A percentile compares a stretch with the other conserved stretches of the same genome.
These are phyloP conservation scores for Argentina silus DNA, from an alignment of 2,797 vertebrate species.

Conservation along the genomic window DNA sequence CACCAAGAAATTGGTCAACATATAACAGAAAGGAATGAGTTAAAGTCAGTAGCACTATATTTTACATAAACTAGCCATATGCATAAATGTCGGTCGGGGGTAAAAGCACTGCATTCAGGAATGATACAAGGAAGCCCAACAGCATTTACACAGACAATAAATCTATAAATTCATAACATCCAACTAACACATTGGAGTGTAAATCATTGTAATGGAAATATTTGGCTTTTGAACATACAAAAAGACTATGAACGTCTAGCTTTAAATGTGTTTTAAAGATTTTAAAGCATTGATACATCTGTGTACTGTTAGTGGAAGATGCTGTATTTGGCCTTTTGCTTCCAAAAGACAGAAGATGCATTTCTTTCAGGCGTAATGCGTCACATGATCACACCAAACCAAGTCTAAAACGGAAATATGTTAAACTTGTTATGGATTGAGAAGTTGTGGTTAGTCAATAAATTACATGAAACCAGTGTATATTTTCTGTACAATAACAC, in stretches of 20 bases:
- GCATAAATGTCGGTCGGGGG: constrained; percentile 51
- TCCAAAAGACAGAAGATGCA: constrained; percentile 8
- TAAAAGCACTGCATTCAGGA: constrained; percentile 57
- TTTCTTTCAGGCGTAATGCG: constrained; percentile 16
- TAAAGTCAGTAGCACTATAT: constrained; percentile 73
- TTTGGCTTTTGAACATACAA: constrained; percentile 44
- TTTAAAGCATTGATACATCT: constrained; percentile 33
- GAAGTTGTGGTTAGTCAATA: constrained; percentile 55
- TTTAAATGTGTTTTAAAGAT: constrained; percentile 69
- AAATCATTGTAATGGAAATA: constrained; percentile 9
- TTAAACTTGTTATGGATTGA: constrained; percentile 35
- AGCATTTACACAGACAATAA: constrained; percentile 13
- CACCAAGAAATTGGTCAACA: constrained; percentile 43
- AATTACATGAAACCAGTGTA: constrained; percentile 66
- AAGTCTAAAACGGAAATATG: constrained; percentile 14
- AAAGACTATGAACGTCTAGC: constrained; percentile 32
- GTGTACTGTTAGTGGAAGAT: constrained; percentile 26
- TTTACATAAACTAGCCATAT: constrained; percentile 60
- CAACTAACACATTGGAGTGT: neutral
- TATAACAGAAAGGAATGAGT: constrained; percentile 60
- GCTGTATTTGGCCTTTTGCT: constrained; percentile 63
- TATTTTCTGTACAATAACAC: constrained; percentile 33
- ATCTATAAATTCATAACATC: constrained; percentile 15
- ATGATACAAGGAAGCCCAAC: constrained; percentile 51
- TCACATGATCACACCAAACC: neutral